Conservation (phyloP, 2,888 invertebrate species). For the Timema podura region DNA sequence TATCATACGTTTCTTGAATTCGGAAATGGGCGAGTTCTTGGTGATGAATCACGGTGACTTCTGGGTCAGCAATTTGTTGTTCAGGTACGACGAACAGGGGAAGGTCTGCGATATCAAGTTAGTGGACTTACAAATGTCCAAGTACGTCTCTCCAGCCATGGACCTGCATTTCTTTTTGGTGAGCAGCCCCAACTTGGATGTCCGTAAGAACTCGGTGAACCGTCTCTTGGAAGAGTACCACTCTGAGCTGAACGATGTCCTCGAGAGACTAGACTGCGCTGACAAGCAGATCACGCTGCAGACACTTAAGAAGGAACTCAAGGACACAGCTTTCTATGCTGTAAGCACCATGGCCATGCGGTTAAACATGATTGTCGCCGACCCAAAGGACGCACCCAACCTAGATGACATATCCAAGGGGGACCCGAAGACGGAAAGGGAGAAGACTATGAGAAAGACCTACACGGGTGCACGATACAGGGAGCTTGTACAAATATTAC, state of each 20-base stretch:
- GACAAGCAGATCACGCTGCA: neutral
- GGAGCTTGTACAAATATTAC: no score
- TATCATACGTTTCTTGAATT: neutral
- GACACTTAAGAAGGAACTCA: neutral
- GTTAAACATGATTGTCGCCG: conserved; percentile 33
- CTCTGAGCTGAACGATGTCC: neutral
- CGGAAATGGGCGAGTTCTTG: neutral
- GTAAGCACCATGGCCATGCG: conserved; percentile 32
- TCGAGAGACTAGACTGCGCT: neutral
- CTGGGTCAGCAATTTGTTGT: conserved; percentile 21
- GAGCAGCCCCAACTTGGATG: conserved; percentile 18
- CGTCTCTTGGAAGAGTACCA: conserved; percentile 15
- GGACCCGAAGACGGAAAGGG: no score
- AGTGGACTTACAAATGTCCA: conserved; percentile 27
- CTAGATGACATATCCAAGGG: conserved; percentile 20
- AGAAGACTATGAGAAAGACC: no score
- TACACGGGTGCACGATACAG: no score
- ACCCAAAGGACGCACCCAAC: conserved; percentile 27
- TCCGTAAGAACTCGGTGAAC: neutral
- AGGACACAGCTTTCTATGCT: conserved; percentile 5
- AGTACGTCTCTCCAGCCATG: conserved; percentile 21
- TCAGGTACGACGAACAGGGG: neutral
- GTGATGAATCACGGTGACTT: conserved; percentile 21
- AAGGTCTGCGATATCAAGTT: conserved; percentile 18
- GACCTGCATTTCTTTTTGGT: conserved; percentile 29